phyloP scores from a whole-genome alignment of 1,140 invertebrate genomes.

The Platorchestia sp. region DNA sequence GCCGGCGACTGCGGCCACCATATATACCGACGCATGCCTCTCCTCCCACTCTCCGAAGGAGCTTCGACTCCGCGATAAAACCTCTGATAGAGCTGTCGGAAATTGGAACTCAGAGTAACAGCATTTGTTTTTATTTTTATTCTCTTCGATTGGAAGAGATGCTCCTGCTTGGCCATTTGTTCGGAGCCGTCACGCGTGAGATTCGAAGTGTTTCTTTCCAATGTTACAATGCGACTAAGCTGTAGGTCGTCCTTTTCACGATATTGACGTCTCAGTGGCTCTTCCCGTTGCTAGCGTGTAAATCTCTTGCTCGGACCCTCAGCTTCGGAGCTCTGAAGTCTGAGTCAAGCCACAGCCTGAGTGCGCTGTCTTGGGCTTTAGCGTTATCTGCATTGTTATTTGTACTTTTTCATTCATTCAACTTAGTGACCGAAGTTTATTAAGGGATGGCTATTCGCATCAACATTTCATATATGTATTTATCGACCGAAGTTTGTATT shows the following conservation, averaged over 20 bases:
- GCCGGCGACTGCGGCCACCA: not conserved
- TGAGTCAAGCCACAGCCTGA: not conserved
- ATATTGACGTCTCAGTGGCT: not conserved
- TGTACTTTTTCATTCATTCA: not conserved
- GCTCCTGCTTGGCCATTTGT: not conserved
- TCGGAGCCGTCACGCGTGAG: not conserved
- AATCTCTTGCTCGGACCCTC: not conserved
- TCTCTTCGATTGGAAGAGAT: not conserved
- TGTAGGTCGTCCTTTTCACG: not conserved
- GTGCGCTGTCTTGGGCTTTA: too few relatives aligned
- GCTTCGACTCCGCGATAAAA: slow-evolving; percentile 40
- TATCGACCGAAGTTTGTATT: too few relatives aligned
- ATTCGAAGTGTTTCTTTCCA: not conserved
- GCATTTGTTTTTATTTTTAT: slow-evolving; percentile 49
- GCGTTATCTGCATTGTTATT: not conserved
- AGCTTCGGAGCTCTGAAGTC: not conserved
- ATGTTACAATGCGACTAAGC: not conserved
- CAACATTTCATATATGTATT: too few relatives aligned
- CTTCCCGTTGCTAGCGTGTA: not conserved
- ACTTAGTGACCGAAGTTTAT: not conserved
- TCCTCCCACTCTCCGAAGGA: slow-evolving; percentile 8
- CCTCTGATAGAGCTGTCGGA: slow-evolving; percentile 51
- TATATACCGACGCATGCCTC: not conserved
- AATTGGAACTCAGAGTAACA: slow-evolving; percentile 44
- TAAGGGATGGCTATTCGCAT: too few relatives aligned